Conservation (phyloP, 2,888 invertebrate species). For the Agonopterix heracliana region DNA sequence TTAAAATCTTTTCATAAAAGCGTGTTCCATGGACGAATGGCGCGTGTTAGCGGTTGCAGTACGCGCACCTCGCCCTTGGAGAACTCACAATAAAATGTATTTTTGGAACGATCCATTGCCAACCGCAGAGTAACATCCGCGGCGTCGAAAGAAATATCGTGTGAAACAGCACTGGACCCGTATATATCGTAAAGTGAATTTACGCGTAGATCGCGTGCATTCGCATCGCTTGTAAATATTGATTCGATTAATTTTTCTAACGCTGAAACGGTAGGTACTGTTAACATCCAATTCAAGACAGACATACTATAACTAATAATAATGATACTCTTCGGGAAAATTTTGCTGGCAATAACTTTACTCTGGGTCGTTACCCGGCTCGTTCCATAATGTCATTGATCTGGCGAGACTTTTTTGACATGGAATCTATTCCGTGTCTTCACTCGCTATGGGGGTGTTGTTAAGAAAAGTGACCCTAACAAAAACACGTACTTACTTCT, state of each 20-base stretch:
- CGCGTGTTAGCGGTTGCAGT: conserved; percentile 17
- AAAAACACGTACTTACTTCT: too few species aligned
- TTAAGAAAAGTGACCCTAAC: too few species aligned
- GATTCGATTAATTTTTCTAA: conserved; percentile 10
- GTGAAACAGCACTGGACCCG: conserved; percentile 36
- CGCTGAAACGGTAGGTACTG: neutral
- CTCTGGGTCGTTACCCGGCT: too few species aligned
- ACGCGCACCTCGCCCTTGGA: conserved; percentile 56
- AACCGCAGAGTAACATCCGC: conserved; percentile 59
- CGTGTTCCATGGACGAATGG: neutral
- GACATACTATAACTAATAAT: too few species aligned
- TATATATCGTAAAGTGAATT: conserved; percentile 39
- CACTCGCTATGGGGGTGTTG: too few species aligned
- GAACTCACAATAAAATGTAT: conserved; percentile 69
- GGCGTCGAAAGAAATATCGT: conserved; percentile 51
- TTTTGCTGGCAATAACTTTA: too few species aligned
- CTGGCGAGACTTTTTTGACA: too few species aligned
- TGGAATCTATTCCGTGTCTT: too few species aligned
- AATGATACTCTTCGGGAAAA: too few species aligned
- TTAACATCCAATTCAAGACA: too few species aligned
- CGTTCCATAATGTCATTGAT: too few species aligned
- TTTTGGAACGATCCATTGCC: conserved; percentile 68
- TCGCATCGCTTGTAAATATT: conserved; percentile 35
- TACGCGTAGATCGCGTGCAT: conserved; percentile 28
- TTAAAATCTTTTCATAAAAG: conserved; percentile 44